Evolutionary conservation across 2,797 vertebrate genomes (phyloP).

Genomic region (Spatula clypeata): DNA sequence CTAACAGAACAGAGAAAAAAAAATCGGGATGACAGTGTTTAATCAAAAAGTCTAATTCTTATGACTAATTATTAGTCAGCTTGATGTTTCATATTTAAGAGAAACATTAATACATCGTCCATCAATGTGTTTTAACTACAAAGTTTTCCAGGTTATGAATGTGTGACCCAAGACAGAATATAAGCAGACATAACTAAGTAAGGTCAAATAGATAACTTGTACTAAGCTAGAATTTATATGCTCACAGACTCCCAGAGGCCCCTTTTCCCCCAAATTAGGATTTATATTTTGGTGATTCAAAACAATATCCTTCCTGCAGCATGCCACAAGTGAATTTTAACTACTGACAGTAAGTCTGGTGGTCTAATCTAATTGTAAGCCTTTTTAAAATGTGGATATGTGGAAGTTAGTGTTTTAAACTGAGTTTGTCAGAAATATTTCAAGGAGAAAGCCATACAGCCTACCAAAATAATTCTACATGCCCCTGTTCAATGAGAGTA

Average conservation of each 20-base stretch:
- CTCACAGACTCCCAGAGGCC: background rate
- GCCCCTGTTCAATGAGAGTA: background rate
- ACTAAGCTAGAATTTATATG: background rate
- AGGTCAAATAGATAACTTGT: background rate
- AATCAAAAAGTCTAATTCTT: constrained; percentile 1
- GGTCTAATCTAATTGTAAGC: background rate
- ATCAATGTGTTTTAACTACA: background rate
- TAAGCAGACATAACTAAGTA: background rate
- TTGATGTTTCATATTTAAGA: background rate
- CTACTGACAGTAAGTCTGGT: background rate
- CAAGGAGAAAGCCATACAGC: background rate
- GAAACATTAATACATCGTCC: background rate
- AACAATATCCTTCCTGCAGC: background rate
- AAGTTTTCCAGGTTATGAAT: constrained; percentile 7
- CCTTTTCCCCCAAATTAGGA: background rate
- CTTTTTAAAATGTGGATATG: background rate
- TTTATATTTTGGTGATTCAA: background rate
- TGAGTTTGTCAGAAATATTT: background rate
- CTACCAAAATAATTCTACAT: background rate
- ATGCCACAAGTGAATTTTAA: background rate
- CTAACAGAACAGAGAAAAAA: background rate
- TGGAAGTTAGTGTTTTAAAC: background rate
- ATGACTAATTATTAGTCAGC: constrained; percentile 6
- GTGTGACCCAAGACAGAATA: background rate
- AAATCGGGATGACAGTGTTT: background rate